Conservation (phyloP, 2,797 vertebrate species). For the Chiroxiphia lanceolata region DNA sequence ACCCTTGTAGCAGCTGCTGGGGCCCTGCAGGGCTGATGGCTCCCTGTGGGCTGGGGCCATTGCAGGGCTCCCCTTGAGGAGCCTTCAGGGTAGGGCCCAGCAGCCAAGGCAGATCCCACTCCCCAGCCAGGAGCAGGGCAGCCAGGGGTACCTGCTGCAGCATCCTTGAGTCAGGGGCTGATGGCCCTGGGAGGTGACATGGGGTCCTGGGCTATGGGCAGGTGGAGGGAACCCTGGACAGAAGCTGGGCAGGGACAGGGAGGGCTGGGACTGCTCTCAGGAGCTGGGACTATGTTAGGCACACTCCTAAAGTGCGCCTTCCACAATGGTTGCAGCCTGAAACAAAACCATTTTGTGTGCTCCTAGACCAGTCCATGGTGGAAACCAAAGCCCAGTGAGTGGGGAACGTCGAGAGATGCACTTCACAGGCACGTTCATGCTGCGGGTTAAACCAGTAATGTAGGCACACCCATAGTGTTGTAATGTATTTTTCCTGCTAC, state of each 20-base stretch:
- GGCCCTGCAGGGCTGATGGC: rapidly evolving
- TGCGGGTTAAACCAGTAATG: background rate
- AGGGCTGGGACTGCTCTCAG: background rate
- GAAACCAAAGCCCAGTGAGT: background rate
- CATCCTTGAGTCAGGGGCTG: background rate
- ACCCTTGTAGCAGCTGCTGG: no score
- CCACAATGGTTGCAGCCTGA: background rate
- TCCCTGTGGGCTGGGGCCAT: background rate
- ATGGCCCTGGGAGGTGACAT: background rate
- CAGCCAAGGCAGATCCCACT: background rate
- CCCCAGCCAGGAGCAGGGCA: background rate
- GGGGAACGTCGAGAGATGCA: background rate
- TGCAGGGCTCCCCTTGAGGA: background rate
- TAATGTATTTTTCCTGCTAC: background rate
- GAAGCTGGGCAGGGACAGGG: background rate
- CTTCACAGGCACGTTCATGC: background rate
- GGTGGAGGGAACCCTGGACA: background rate
- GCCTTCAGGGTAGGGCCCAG: background rate
- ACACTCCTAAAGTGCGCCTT: background rate
- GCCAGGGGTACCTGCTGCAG: background rate
- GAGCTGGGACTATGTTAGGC: no score
- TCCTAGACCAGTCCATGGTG: rapidly evolving
- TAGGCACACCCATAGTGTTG: background rate
- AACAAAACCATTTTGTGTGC: background rate
- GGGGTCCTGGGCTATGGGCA: background rate